phyloP scores from a whole-genome alignment of 1,140 invertebrate genomes.

The Holcopasites calliopsidis region DNA sequence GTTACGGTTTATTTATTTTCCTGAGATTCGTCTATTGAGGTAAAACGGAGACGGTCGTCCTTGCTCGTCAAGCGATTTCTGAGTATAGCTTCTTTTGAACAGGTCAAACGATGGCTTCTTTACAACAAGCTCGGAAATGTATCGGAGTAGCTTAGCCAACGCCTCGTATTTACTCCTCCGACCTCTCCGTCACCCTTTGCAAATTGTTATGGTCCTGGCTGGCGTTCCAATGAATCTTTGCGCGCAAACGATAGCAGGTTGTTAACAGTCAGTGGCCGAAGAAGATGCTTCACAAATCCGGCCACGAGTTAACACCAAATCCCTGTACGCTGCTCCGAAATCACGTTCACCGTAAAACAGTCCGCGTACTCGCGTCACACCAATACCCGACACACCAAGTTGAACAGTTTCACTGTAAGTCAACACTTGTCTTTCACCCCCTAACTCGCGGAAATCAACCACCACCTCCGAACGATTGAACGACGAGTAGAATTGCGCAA shows the following conservation, averaged over 20 bases:
- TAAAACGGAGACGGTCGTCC: too few species aligned
- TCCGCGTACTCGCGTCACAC: background rate
- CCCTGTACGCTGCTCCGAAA: background rate
- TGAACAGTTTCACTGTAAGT: background rate
- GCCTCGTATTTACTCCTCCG: too few species aligned
- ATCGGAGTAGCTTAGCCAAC: too few species aligned
- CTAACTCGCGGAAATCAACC: background rate
- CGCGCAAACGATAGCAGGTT: background rate
- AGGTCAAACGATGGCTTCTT: too few species aligned
- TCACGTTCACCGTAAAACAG: background rate
- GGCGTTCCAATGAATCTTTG: background rate
- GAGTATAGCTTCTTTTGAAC: too few species aligned
- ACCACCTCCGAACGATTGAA: background rate
- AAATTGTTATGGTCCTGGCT: background rate
- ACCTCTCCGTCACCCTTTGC: background rate
- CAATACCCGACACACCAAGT: background rate
- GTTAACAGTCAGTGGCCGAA: background rate
- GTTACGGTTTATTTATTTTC: background rate
- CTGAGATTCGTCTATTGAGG: too few species aligned
- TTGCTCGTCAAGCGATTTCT: too few species aligned
- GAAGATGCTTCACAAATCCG: background rate
- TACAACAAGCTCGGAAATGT: too few species aligned
- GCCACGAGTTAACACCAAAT: too few species aligned
- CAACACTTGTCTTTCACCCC: constrained; percentile 6
- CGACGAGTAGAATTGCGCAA: background rate